Base-by-base conservation (phyloP, 2,888 invertebrate species). In the Drosophila multiciliata region DNA sequence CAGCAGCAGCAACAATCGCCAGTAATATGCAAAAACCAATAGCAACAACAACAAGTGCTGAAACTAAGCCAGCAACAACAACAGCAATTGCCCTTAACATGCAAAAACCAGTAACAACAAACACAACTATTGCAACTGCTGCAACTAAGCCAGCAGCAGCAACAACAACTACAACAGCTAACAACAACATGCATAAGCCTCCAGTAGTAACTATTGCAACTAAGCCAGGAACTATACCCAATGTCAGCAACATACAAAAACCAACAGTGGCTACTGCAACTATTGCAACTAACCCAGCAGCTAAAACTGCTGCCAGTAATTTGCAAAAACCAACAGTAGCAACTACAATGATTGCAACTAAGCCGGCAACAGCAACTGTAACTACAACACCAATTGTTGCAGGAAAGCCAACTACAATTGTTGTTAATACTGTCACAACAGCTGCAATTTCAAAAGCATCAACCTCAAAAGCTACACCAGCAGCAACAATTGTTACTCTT, bases 351-450 rank as follows among this genome's bases (percentile, higher is more conserved):
- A 26, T n/a, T 32, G 26, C 48, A 29, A 49, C 32, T 36, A 77
- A 52, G 6, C 2, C 55, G 7, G 1, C 35, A 15, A 11, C 40
- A 42, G 15, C 61, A 49, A 20, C 38, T 17, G 1, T 49, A 49
- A 26, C 23, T 11, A 33, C 53, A 26, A 32, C 52, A 20, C 17
- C 53, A 54, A 48, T 49, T 15, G 26, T 26, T 33, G 20, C 48
- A 48, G 12, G n/a, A 23, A 52, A 61, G 33, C 29, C 65, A 12
- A 26, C 74, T 33, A 58, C 69, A 40, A 40, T n/a, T 48, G 50
- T 35, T 64, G 32, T 45, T 1, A 23, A 40, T 26, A 20, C 52
- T 57, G 42, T 49, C n/a, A 15, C 59, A 49, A 26, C 68, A 40
- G 20, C 53, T 40, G 36, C 26, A 23, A n/a, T 54, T 36, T 35